Percentiles rank a stretch among this genome's conserved stretches.
These are phyloP conservation scores for Anguilla anguilla DNA, from an alignment of 2,797 vertebrate genomes.

Conservation along the genomic window DNA sequence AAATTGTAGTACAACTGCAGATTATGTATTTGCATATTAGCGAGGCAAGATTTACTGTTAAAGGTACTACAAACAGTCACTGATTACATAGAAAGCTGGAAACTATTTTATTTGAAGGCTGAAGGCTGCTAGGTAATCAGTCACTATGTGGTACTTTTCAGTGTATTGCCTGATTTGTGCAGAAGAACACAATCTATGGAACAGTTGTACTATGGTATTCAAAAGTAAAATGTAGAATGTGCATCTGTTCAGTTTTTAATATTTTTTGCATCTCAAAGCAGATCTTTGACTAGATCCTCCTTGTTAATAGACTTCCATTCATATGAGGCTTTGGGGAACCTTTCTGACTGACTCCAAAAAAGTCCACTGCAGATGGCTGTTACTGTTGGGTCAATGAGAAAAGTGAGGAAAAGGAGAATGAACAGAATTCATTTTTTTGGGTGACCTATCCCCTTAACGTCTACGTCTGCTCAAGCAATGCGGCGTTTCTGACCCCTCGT, in stretches of 20 bases:
- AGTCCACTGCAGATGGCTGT: neutral
- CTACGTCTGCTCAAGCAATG: neutral
- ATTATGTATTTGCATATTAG: neutral
- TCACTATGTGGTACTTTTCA: neutral
- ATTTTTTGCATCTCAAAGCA: neutral
- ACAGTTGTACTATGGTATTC: neutral
- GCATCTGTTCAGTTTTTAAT: neutral
- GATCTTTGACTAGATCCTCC: neutral
- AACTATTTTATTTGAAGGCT: neutral
- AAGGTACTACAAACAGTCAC: neutral
- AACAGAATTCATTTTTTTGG: neutral
- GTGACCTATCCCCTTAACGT: neutral
- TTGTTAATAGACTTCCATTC: neutral
- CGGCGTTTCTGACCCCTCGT: neutral
- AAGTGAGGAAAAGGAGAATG: neutral
- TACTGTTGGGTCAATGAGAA: neutral
- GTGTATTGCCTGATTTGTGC: neutral
- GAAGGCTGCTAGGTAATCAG: neutral
- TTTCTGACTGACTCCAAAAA: neutral
- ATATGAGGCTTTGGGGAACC: neutral
- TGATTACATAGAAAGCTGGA: neutral
- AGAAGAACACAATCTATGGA: neutral
- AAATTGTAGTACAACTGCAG: neutral
- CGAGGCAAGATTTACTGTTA: neutral
- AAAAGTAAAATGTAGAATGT: neutral